A percentile compares a stretch with the other conserved stretches of the same genome.
Conservation (phyloP, 2,888 invertebrate species). For the Catocala sponsa region DNA sequence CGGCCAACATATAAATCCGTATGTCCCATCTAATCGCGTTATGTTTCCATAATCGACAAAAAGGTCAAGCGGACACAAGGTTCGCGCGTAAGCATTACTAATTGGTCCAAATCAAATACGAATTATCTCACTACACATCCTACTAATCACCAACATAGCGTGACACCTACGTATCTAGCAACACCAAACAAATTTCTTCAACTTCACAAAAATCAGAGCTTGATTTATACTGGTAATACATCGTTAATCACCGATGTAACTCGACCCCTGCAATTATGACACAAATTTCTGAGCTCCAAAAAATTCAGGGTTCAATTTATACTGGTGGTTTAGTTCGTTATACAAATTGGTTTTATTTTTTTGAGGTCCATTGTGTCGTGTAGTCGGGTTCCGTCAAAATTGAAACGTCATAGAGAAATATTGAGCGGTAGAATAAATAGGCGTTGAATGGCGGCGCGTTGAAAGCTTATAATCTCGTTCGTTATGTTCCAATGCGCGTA, state of each 20-base stretch:
- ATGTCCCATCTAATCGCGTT: slow-evolving; percentile 53
- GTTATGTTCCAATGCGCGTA: slow-evolving; percentile 69
- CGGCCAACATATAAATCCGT: slow-evolving; percentile 44
- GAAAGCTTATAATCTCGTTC: slow-evolving; percentile 79
- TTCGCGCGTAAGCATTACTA: slow-evolving; percentile 85
- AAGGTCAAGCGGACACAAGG: slow-evolving; percentile 67
- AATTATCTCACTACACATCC: slow-evolving; percentile 74
- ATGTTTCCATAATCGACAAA: slow-evolving; percentile 53
- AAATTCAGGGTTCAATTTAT: slow-evolving; percentile 47
- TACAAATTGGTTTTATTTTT: slow-evolving; percentile 60
- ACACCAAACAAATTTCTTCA: slow-evolving; percentile 10
- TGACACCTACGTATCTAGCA: slow-evolving; percentile 39
- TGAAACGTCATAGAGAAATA: slow-evolving; percentile 81
- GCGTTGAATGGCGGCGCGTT: slow-evolving; percentile 67
- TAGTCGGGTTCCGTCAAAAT: slow-evolving; percentile 70
- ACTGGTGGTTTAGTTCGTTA: slow-evolving; percentile 56
- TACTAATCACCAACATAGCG: slow-evolving; percentile 54
- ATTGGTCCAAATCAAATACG: slow-evolving; percentile 85
- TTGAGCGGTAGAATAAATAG: slow-evolving; percentile 69
- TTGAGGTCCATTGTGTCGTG: slow-evolving; percentile 56
- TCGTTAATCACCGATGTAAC: slow-evolving; percentile 24
- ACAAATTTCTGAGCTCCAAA: slow-evolving; percentile 15
- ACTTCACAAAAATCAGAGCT: slow-evolving; percentile 19
- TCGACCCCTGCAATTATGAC: slow-evolving; percentile 16
- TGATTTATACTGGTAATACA: slow-evolving; percentile 34